Evolutionary conservation across 2,888 invertebrate genomes (phyloP).

Genomic region (Leptarthrus brevirostris): DNA sequence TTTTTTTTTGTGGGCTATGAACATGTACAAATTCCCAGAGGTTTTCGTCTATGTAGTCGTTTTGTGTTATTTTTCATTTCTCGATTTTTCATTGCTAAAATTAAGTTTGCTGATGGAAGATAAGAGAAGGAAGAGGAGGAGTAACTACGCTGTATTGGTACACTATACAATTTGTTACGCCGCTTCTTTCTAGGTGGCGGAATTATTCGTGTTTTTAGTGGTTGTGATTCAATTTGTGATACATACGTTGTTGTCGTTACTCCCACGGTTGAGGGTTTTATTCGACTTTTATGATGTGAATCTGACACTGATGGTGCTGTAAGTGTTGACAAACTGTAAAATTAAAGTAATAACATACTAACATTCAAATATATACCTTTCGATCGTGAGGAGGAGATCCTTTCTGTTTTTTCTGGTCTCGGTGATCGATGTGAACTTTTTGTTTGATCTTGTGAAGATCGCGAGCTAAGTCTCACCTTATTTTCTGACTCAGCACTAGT

Average conservation of each 20-base stretch:
- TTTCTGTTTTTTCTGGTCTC: conserved; percentile 47
- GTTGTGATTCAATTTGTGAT: conserved; percentile 59
- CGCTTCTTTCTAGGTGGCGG: conserved; percentile 65
- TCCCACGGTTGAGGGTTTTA: conserved; percentile 42
- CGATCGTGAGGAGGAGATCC: conserved; percentile 41
- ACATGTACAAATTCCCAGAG: conserved; percentile 66
- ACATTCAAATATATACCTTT: conserved; percentile 49
- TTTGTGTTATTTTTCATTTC: conserved; percentile 55
- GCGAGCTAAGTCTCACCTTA: background rate
- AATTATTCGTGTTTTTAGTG: conserved; percentile 58
- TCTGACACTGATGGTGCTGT: conserved; percentile 52
- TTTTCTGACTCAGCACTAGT: conserved; percentile 25
- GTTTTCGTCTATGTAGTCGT: conserved; percentile 61
- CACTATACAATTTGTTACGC: conserved; percentile 37
- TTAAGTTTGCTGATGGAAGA: conserved; percentile 49
- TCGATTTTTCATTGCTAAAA: conserved; percentile 49
- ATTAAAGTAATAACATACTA: too few relatives aligned
- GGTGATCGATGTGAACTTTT: conserved; percentile 30
- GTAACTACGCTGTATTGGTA: conserved; percentile 43
- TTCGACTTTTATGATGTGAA: conserved; percentile 37
- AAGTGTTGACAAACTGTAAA: too few relatives aligned
- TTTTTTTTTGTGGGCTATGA: conserved; percentile 61
- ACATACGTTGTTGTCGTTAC: conserved; percentile 63
- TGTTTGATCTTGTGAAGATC: background rate
- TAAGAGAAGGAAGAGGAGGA: conserved; percentile 52